Conservation (phyloP, 1,140 invertebrate species). For the Bombus difficillimus region DNA sequence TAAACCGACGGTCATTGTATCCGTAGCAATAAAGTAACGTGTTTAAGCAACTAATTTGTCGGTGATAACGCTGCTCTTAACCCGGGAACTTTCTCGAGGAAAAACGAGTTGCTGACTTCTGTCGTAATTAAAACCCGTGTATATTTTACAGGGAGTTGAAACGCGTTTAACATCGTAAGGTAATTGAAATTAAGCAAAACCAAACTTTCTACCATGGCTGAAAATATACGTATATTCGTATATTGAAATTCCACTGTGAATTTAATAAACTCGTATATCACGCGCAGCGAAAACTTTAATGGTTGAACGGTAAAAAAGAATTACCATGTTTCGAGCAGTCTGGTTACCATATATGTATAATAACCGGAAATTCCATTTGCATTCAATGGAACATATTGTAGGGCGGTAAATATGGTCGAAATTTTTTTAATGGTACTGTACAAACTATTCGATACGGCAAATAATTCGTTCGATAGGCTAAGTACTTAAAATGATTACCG, state of each 20-base stretch:
- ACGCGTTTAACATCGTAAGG: background rate
- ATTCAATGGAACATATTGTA: background rate
- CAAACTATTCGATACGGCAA: background rate
- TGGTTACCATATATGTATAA: background rate
- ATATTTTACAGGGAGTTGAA: background rate
- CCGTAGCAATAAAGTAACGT: background rate
- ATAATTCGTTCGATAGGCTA: background rate
- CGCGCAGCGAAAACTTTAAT: background rate
- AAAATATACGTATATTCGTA: background rate
- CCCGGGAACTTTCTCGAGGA: background rate
- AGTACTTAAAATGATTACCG: background rate
- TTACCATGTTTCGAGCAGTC: background rate
- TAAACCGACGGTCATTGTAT: too few species aligned
- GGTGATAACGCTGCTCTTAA: background rate
- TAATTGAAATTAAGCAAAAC: background rate
- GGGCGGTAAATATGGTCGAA: background rate
- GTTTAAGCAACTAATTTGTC: background rate
- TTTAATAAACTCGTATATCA: background rate
- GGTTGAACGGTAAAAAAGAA: background rate
- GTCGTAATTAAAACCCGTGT: background rate
- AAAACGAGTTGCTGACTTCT: background rate
- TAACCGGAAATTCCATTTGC: conserved; percentile 28
- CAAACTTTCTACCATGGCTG: background rate
- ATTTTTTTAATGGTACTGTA: background rate
- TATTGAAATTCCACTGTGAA: background rate